Conservation (phyloP, 2,797 vertebrate genomes). For the Semotilus atromaculatus region DNA sequence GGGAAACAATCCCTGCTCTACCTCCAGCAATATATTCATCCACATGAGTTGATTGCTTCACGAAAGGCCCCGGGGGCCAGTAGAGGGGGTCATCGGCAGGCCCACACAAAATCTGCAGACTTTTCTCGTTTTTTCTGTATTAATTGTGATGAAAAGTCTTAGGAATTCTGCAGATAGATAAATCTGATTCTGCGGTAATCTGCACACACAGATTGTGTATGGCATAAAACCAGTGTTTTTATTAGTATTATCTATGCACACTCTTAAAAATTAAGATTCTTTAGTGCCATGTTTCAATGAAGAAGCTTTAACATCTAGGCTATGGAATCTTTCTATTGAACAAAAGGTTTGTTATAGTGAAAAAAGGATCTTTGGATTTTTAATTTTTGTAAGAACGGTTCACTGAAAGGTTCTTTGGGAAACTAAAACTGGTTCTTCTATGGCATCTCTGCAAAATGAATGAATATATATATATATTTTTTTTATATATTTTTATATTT, state of each 20-base stretch:
- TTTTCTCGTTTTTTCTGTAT: background rate
- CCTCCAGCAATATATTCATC: constrained; percentile 62
- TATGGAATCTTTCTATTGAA: background rate
- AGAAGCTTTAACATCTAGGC: background rate
- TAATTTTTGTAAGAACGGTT: no score
- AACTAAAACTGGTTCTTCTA: background rate
- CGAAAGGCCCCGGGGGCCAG: background rate
- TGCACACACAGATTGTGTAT: background rate
- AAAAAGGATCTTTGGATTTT: background rate
- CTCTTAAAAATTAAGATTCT: background rate
- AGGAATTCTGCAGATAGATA: background rate
- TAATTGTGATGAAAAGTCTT: background rate
- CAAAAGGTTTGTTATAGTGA: background rate
- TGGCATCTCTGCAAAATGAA: background rate
- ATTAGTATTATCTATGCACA: background rate
- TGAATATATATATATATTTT: no score
- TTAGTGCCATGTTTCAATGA: background rate
- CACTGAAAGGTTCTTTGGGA: background rate
- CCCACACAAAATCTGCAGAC: background rate
- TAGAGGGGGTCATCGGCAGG: constrained; percentile 66
- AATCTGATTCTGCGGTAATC: background rate
- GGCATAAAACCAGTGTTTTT: background rate
- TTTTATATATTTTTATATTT: background rate
- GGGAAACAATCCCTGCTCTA: constrained; percentile 60
- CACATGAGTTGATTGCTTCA: background rate